phyloP scores from a whole-genome alignment of 2,113 vertebrate genomes.

The Zapus hudsonius region DNA sequence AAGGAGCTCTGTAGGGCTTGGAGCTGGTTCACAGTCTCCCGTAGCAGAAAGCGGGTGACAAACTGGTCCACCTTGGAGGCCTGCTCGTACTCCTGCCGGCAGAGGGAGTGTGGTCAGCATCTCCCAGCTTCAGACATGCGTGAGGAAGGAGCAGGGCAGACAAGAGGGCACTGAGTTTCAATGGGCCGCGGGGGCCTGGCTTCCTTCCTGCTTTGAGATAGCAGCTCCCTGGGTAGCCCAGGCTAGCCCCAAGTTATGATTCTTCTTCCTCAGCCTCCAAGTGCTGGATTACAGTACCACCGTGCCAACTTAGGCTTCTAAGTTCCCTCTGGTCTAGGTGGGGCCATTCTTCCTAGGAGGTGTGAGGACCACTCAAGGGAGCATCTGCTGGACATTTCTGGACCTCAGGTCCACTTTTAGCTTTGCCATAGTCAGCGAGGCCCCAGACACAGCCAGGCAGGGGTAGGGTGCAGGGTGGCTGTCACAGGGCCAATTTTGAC shows the following conservation, averaged over 20 bases:
- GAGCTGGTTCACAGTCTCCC: constrained; percentile 95
- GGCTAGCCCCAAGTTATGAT: background rate
- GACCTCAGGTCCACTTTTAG: background rate
- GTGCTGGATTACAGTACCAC: background rate
- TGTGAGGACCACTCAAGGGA: background rate
- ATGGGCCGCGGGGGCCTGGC: background rate
- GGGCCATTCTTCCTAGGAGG: background rate
- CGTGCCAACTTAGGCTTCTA: background rate
- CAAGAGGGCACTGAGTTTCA: background rate
- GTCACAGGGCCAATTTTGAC: background rate
- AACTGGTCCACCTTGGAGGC: constrained; percentile 97
- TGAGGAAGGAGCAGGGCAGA: background rate
- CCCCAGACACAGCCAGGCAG: background rate
- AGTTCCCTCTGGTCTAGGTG: background rate
- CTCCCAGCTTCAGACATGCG: background rate
- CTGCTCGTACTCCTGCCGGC: constrained; percentile 92
- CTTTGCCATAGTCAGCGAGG: background rate
- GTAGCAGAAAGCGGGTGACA: constrained; percentile 95
- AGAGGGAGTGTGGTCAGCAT: background rate
- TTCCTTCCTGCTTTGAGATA: background rate
- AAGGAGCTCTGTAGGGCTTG: constrained; percentile 95
- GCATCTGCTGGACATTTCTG: background rate
- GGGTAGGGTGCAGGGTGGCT: background rate
- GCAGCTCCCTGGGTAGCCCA: background rate
- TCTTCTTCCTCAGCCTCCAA: background rate